Evolutionary conservation across 1,140 invertebrate species (phyloP).

Genomic region (Hestina assimilis): DNA sequence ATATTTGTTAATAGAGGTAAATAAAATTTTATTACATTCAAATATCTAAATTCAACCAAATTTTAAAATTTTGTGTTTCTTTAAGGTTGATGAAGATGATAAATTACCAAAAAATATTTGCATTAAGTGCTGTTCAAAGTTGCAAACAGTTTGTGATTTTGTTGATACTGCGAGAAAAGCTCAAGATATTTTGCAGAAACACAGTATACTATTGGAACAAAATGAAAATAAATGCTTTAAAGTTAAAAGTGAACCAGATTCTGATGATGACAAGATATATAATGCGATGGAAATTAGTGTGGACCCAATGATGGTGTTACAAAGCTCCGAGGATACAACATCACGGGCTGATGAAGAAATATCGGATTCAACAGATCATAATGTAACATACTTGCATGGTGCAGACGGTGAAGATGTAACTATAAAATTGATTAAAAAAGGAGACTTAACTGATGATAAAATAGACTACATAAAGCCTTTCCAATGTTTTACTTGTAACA

Average conservation of each 20-base stretch:
- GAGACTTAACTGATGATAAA: conserved; percentile 29
- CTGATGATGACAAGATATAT: conserved; percentile 43
- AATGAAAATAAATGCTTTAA: conserved; percentile 9
- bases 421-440: conserved; percentile 57
- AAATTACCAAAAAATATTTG: conserved; percentile 75
- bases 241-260: conserved; percentile 32
- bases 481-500: conserved; percentile 52
- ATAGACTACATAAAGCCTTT: conserved; percentile 49
- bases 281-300: conserved; percentile 70
- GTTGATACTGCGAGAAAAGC: conserved; percentile 65
- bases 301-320: conserved; percentile 71
- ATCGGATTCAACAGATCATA: conserved; percentile 21
- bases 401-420: conserved; percentile 62
- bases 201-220: conserved; percentile 39
- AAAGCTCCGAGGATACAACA: conserved; percentile 46
- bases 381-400: conserved; percentile 58
- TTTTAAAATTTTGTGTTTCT: conserved; percentile 3
- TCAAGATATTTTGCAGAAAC: conserved; percentile 51
- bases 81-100: conserved; percentile 67
- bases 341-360: conserved; percentile 32
- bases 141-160: conserved; percentile 72
- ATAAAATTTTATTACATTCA: conserved; percentile 6
- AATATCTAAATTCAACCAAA: background rate
- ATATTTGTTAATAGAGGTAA: conserved; percentile 73
- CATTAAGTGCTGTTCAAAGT: conserved; percentile 66